phyloP scores from a whole-genome alignment of 2,888 invertebrate species.

The Tachina lurida region DNA sequence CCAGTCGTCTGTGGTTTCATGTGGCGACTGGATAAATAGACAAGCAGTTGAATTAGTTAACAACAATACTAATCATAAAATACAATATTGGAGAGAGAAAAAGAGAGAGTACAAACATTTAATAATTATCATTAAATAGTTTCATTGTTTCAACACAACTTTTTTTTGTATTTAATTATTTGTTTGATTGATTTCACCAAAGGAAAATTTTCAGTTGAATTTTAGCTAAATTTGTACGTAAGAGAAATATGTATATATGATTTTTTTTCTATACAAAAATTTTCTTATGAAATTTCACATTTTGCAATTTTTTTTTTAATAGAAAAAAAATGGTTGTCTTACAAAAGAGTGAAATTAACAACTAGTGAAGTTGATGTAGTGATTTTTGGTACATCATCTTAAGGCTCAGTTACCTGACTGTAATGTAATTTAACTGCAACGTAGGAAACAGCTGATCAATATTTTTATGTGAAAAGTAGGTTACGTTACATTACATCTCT shows the following conservation, averaged over 20 bases:
- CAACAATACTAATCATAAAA: slow-evolving; percentile 43
- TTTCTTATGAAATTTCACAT: not conserved
- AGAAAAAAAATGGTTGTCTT: not conserved
- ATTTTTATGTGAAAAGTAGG: no score
- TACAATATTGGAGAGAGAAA: not conserved
- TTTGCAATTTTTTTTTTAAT: not conserved
- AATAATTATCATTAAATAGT: slow-evolving; percentile 29
- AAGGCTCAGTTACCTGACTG: no score
- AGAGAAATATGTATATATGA: not conserved
- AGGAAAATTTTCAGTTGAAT: not conserved
- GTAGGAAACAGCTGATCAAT: no score
- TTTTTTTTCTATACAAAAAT: no score
- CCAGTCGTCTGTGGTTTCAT: not conserved
- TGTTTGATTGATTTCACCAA: slow-evolving; percentile 13
- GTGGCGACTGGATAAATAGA: not conserved
- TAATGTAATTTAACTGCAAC: no score
- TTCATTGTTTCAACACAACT: slow-evolving; percentile 34
- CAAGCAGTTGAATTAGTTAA: slow-evolving; percentile 12
- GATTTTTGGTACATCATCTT: no score
- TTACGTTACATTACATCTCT: no score
- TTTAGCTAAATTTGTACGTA: not conserved
- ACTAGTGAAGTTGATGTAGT: no score
- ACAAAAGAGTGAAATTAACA: no score
- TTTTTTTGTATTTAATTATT: not conserved
- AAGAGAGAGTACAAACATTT: not conserved